Evolutionary conservation across 30 jellyfish, hydroid and myxozoan species (phyloP).

Genomic region (Turritopsis rubra): DNA sequence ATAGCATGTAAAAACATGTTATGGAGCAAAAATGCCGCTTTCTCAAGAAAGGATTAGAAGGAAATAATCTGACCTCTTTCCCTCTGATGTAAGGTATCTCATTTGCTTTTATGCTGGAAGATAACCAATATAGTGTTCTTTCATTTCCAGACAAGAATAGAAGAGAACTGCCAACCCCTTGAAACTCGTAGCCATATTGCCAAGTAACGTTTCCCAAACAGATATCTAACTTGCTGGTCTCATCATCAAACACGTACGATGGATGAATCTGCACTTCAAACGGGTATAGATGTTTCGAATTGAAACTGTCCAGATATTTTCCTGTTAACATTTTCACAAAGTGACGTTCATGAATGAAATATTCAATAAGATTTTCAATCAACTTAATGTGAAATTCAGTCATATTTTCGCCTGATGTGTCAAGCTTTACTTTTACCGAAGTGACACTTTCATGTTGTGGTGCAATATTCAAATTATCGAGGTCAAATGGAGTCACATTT

Average conservation of each 20-base stretch:
- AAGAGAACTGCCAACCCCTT: slow-evolving; percentile 1
- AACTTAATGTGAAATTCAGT: neutral
- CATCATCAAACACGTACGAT: neutral
- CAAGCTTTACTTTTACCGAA: neutral
- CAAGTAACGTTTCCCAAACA: neutral
- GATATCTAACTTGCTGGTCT: neutral
- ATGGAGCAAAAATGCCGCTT: too few species aligned
- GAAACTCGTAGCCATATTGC: slow-evolving; percentile 2
- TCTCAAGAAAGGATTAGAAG: slow-evolving; percentile 18
- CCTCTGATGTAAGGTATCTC: neutral
- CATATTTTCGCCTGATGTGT: neutral
- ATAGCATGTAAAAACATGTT: too few species aligned
- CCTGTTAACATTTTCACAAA: slow-evolving; percentile 2
- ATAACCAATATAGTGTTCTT: neutral
- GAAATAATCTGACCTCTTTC: neutral
- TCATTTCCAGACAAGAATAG: neutral
- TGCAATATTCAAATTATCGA: slow-evolving; percentile 11
- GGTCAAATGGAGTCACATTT: neutral
- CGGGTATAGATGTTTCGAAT: neutral
- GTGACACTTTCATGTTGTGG: neutral
- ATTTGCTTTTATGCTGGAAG: neutral
- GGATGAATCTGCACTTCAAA: slow-evolving; percentile 12
- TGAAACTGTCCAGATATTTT: neutral
- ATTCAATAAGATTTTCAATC: neutral
- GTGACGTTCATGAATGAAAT: neutral